Base-by-base conservation (phyloP, 1,140 invertebrate species). In the Rhyzopertha dominica region DNA sequence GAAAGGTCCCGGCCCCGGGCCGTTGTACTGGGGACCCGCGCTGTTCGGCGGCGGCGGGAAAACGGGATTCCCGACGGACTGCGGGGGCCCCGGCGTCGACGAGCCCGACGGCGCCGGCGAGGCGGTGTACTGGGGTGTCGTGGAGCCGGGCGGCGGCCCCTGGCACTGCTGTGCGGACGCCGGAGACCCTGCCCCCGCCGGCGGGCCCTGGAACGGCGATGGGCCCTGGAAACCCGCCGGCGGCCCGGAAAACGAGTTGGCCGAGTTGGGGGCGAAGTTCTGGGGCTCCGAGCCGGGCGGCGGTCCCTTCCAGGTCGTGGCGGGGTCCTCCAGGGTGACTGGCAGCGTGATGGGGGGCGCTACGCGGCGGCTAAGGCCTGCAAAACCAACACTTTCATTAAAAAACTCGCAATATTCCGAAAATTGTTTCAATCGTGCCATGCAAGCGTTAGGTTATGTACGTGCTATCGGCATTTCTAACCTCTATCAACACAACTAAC, bases 71-170 rank as follows among this genome's bases (percentile, higher is more conserved):
- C 77, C 75, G 39, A 71, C 70, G 51, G 74, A 73, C 59, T 75
- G 78, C 17, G 76, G 77, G 12, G 80, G 80, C 25, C 81, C 81
- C 3, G 82, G 82, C 20, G 82, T 84, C 10, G 82, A 84, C 25
- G 82, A 83, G n/a, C 82, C 82, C 18, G 80, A 82, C 2, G 82
- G 82, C 35, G 82, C 82, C 30, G 82, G 82, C 19, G 82, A 84
- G 17, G 82, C 81, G 47, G 80, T 84, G 62, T 84, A 85, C 58
- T 84, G 82, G 10, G 82, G 82, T 42, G 82, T 83, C 41, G 75
- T 80, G 17, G 81, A 83, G 25, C 82, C 81, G 4, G 82, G 79
- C 41, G 78, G 79, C 36, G 80, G 80, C 75, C 79, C 78, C 58
- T 80, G 79, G 61, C 80, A 80, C 24, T 76, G 67, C 16, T 74